Base-by-base conservation (phyloP, 2,888 invertebrate genomes). In the Agrochola macilenta region DNA sequence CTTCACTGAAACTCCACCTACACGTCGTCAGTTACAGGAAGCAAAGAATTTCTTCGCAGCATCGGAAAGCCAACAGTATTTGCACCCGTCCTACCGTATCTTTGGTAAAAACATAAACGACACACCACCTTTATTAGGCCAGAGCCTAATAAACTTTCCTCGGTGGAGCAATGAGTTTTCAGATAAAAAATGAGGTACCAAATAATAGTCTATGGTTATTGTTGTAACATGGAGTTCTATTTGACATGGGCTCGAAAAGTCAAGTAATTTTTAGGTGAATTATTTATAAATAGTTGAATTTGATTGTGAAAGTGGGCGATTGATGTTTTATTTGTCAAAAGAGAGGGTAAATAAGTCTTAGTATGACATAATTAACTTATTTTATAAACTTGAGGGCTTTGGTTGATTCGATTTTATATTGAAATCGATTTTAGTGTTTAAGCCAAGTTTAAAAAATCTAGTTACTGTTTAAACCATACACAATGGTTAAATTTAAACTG, bases 21-120 rank as follows among this genome's bases (percentile, higher is more conserved):
- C 90, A 0, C 49, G 26, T 3, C 74, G 70, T 1, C 95, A 95
- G 79, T 74, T 94, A 9, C 86, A 89, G 17, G 91, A 90, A 80
- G 91, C 93, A 0, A 89, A 90, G 30, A 89, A 87, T 12, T 91
- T 94, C 68, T 84, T 93, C 35, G 90, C 88, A 0, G 91, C 90
- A 66, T 92, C 93, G 0, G 89, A 93, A n/a, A 93, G 92, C 46
- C 91, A 89, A 5, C 89, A 90, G 63, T 90, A 90, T 71, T 82
- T 94, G 61, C 79, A 87, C 0, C 87, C 92, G 0, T 76, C 87
- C 0, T 94, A 89, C 77, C 74, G 70, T 11, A 84, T 95, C 4
- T 82, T 90, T 66, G 93, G 93, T 5, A 92, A 90, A 75, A 89
- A 84, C 23, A 86, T 85, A 0, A 84, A 86, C 43, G 87, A 89